phyloP scores from a whole-genome alignment of 2,797 vertebrate genomes.

The Clarias fuscus region DNA sequence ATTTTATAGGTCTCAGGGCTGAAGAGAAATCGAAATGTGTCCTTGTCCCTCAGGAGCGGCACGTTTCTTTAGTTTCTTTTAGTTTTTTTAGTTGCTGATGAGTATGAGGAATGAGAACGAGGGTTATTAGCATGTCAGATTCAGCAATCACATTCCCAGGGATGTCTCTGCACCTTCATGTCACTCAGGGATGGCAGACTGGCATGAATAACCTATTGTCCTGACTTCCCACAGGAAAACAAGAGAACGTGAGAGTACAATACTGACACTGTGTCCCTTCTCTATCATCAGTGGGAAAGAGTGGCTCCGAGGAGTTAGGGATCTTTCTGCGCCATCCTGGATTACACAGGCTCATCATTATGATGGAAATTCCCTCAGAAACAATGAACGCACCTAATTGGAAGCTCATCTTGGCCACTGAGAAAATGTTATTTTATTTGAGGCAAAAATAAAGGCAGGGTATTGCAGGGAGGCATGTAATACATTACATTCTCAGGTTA shows the following conservation, averaged over 20 bases:
- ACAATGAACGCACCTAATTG: conserved; percentile 50
- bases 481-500: background rate
- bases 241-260: conserved; percentile 47
- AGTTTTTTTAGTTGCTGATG: conserved; percentile 7
- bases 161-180: conserved; percentile 51
- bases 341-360: conserved; percentile 52
- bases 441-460: background rate
- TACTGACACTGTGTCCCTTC: conserved; percentile 54
- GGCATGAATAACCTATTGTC: conserved; percentile 64
- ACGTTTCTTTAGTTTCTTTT: background rate
- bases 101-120: conserved; percentile 16
- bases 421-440: conserved; percentile 11
- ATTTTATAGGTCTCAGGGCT: background rate
- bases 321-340: conserved; percentile 49
- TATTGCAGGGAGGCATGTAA: background rate
- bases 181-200: conserved; percentile 50
- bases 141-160: conserved; percentile 51
- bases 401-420: conserved; percentile 32
- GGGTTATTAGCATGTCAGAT: conserved; percentile 29
- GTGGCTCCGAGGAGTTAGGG: conserved; percentile 47
- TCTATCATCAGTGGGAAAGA: conserved; percentile 53
- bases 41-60: background rate
- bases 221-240: conserved; percentile 35
- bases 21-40: conserved; percentile 6
- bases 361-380: conserved; percentile 51